Conservation (phyloP, 2,888 invertebrate genomes). For the Tiphia femorata region DNA sequence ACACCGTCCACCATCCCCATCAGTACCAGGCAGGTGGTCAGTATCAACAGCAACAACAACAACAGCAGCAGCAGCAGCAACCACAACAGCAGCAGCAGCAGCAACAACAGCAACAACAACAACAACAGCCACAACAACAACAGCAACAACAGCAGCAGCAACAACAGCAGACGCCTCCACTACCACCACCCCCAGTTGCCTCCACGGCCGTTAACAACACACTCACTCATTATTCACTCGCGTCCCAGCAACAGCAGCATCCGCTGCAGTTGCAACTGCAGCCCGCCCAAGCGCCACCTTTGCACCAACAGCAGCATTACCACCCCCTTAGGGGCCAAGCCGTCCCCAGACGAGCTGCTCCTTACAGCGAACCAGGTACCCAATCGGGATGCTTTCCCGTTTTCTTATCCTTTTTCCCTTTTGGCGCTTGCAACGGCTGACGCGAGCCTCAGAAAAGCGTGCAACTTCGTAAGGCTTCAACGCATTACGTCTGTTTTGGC, state of each 20-base stretch:
- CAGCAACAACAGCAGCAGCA: constrained; percentile 34
- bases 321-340: constrained; percentile 43
- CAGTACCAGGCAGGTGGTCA: constrained; percentile 30
- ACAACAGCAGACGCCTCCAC: constrained; percentile 21
- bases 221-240: constrained; percentile 39
- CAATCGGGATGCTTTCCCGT: neutral
- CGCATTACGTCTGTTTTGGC: too few relatives aligned
- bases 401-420: neutral
- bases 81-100: constrained; percentile 27
- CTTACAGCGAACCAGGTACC: constrained; percentile 52
- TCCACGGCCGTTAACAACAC: constrained; percentile 33
- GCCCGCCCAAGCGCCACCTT: constrained; percentile 49
- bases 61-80: constrained; percentile 23
- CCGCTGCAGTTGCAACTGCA: constrained; percentile 51
- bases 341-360: constrained; percentile 29
- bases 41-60: constrained; percentile 19
- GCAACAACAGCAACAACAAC: constrained; percentile 32
- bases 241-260: constrained; percentile 52
- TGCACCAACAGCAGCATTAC: constrained; percentile 53
- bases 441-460: too few relatives aligned
- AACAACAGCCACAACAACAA: constrained; percentile 28
- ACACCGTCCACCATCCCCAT: constrained; percentile 40
- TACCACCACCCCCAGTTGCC: constrained; percentile 20
- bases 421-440: neutral
- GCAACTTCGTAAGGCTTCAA: too few relatives aligned